A percentile compares a stretch with the other conserved stretches of the same genome.
phyloP scores from a whole-genome alignment of 53 echinoderm and acorn worm species.

The Henricia sp. region DNA sequence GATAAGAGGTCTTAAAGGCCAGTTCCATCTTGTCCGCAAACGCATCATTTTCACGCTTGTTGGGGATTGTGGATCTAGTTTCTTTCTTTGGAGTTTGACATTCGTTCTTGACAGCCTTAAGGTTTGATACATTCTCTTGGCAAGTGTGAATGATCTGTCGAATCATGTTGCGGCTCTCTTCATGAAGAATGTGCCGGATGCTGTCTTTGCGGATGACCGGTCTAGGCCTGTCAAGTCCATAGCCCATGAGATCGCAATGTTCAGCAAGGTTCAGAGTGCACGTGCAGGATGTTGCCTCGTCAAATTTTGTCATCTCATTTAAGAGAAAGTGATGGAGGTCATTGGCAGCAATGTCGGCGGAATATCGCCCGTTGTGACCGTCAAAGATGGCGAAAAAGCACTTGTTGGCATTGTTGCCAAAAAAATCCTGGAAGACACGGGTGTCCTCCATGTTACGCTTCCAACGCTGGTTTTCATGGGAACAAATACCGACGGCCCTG shows the following conservation, averaged over 20 bases:
- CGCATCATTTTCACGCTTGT: slow-evolving; percentile 58
- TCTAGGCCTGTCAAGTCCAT: slow-evolving; percentile 74
- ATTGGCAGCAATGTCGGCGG: slow-evolving; percentile 90
- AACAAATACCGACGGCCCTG: slow-evolving; percentile 87
- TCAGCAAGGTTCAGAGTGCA: slow-evolving; percentile 92
- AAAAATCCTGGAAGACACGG: slow-evolving; percentile 94
- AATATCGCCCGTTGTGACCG: slow-evolving; percentile 95
- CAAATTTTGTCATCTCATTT: slow-evolving; percentile 89
- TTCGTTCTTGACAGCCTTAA: slow-evolving; percentile 13
- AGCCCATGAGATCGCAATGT: slow-evolving; percentile 79
- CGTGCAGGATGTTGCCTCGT: slow-evolving; percentile 73
- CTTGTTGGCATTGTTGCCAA: slow-evolving; percentile 89
- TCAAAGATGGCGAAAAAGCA: slow-evolving; percentile 97
- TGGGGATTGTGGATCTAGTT: slow-evolving; percentile 29
- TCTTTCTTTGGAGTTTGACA: not conserved
- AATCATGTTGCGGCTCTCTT: slow-evolving; percentile 89
- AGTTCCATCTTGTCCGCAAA: slow-evolving; percentile 79
- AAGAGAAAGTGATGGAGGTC: slow-evolving; percentile 93
- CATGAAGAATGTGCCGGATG: slow-evolving; percentile 89
- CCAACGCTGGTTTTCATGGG: slow-evolving; percentile 88
- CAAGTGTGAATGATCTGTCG: slow-evolving; percentile 99
- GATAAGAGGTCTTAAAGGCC: slow-evolving; percentile 77
- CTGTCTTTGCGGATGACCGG: slow-evolving; percentile 83
- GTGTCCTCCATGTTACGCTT: slow-evolving; percentile 96
- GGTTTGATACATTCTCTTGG: slow-evolving; percentile 68